Evolutionary conservation across 2,113 vertebrate genomes (phyloP).

Genomic region (Datnioides undecimradiatus): DNA sequence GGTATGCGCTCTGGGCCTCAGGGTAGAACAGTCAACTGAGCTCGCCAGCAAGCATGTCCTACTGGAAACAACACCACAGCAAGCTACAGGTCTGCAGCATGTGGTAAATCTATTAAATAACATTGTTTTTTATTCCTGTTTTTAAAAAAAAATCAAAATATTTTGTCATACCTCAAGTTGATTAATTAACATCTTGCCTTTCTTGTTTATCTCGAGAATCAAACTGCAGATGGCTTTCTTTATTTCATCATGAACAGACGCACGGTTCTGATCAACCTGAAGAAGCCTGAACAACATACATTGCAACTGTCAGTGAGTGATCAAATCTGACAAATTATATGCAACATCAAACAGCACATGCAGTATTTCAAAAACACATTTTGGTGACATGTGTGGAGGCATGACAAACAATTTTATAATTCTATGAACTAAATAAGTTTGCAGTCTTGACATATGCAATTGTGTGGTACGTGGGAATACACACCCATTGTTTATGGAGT

Average conservation of each 20-base stretch:
- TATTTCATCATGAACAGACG: slow-evolving; percentile 92
- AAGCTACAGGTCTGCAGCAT: slow-evolving; percentile 1
- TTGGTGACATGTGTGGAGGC: not conserved
- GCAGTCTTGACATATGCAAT: not conserved
- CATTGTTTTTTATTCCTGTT: not conserved
- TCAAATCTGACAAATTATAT: not conserved
- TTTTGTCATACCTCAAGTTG: slow-evolving; percentile 90
- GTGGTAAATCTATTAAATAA: not conserved
- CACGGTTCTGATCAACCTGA: slow-evolving; percentile 93
- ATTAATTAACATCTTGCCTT: slow-evolving; percentile 92
- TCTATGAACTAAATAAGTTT: not conserved
- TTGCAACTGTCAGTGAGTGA: not conserved
- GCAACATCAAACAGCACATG: not conserved
- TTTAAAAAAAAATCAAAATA: not conserved
- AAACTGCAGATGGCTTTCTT: slow-evolving; percentile 94
- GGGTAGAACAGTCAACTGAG: slow-evolving; percentile 18
- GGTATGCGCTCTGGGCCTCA: slow-evolving; percentile 27
- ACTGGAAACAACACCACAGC: slow-evolving; percentile 10
- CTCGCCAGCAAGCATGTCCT: not conserved
- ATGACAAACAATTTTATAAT: no score
- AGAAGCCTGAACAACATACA: slow-evolving; percentile 86
- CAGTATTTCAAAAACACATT: not conserved
- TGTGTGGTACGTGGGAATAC: slow-evolving; percentile 15
- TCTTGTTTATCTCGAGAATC: slow-evolving; percentile 96
- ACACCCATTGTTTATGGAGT: slow-evolving; percentile 92